A percentile compares a stretch with the other conserved stretches of the same genome.
phyloP scores from a whole-genome alignment of 2,113 vertebrate genomes.

The Delphinus delphis region DNA sequence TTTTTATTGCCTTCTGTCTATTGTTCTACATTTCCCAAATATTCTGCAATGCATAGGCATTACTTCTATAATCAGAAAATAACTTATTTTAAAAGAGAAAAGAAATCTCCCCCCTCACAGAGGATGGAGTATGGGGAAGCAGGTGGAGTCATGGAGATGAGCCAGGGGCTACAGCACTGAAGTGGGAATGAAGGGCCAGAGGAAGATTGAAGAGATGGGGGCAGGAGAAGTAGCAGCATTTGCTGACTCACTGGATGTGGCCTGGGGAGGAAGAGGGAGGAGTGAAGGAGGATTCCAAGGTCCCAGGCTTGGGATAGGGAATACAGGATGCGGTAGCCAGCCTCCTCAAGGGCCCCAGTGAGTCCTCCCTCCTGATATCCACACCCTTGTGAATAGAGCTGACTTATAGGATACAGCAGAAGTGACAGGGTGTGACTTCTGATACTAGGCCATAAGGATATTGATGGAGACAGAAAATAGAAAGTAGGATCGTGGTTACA shows the following conservation, averaged over 20 bases:
- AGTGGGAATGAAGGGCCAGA: not conserved
- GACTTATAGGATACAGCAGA: fast-evolving
- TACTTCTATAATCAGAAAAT: not conserved
- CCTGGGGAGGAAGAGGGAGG: not conserved
- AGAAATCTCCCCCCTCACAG: not conserved
- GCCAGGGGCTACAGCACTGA: not conserved
- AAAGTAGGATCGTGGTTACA: not conserved
- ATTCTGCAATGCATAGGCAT: not conserved
- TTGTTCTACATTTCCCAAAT: not conserved
- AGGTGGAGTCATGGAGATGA: not conserved
- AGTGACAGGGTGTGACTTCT: not conserved
- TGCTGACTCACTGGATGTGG: no score
- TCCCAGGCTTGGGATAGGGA: not conserved
- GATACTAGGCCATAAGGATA: not conserved
- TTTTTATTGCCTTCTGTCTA: not conserved
- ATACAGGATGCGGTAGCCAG: not conserved
- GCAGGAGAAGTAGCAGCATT: no score
- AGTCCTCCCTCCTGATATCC: not conserved
- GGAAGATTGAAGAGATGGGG: not conserved
- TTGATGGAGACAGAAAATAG: not conserved
- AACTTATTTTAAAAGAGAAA: not conserved
- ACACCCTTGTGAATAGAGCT: not conserved
- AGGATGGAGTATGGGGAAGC: not conserved
- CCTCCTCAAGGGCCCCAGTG: not conserved
- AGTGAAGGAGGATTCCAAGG: no score